Percentiles rank a stretch among this genome's conserved stretches.
phyloP scores from a whole-genome alignment of 2,797 vertebrate genomes.

The Catharus ustulatus region DNA sequence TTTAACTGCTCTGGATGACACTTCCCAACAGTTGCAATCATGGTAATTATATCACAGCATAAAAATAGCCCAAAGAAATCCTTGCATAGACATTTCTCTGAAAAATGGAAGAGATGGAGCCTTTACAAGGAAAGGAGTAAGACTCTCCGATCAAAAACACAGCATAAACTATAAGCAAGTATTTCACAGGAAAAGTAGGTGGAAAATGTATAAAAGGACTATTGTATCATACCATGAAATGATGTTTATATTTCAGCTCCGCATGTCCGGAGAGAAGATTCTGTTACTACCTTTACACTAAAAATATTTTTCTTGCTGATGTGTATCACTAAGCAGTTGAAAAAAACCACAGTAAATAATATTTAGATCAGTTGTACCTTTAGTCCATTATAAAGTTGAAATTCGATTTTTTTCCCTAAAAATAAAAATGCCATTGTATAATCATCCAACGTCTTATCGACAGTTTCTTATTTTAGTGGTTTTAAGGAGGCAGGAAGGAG shows the following conservation, averaged over 20 bases:
- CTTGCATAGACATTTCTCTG: neutral
- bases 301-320: conserved; percentile 16
- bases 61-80: neutral
- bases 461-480: conserved; percentile 70
- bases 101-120: neutral
- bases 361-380: conserved; percentile 53
- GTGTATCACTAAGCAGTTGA: neutral
- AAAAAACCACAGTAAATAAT: conserved; percentile 22
- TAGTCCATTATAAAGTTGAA: conserved; percentile 54
- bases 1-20: neutral
- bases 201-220: neutral
- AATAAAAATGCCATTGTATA: conserved; percentile 36
- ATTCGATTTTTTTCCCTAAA: conserved; percentile 50
- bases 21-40: neutral
- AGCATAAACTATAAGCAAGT: neutral
- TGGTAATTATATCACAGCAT: neutral
- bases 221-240: neutral
- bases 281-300: neutral
- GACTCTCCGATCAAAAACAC: neutral
- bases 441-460: conserved; percentile 60
- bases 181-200: neutral
- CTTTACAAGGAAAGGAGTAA: neutral
- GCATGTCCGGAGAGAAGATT: neutral
- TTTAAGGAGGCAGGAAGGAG: conserved; percentile 51
- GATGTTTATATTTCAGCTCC: neutral